Evolutionary conservation across 1,140 invertebrate species (phyloP).

Genomic region (Drosophila grimshawi): DNA sequence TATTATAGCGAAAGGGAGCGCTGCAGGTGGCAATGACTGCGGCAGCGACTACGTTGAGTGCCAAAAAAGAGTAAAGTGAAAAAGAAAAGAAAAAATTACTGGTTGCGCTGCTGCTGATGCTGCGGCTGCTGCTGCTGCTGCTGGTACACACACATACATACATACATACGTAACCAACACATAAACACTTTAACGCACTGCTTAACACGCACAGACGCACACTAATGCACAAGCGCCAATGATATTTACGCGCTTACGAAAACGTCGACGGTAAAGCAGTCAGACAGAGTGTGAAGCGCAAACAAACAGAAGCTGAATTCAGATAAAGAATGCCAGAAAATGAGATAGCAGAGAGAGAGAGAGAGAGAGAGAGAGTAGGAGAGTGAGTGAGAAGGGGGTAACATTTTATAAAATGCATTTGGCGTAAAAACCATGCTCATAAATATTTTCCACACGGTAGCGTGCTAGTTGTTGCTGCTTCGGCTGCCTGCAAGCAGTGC

Average conservation of each 20-base stretch:
- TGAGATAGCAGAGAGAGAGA: background rate
- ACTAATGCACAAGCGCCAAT: conserved; percentile 27
- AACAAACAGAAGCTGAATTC: conserved; percentile 9
- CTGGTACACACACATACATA: conserved; percentile 20
- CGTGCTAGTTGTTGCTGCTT: conserved; percentile 33
- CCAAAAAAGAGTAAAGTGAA: conserved; percentile 31
- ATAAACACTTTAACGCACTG: conserved; percentile 77
- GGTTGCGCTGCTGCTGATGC: background rate
- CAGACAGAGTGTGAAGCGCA: conserved; percentile 8
- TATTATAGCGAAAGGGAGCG: background rate
- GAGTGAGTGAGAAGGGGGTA: background rate
- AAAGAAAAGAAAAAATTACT: conserved; percentile 28
- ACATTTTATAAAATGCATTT: conserved; percentile 73
- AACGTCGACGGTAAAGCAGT: conserved; percentile 48
- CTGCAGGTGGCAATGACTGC: conserved; percentile 51
- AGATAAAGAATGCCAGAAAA: background rate
- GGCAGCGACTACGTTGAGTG: conserved; percentile 31
- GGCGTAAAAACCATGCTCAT: conserved; percentile 75
- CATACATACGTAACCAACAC: conserved; percentile 38
- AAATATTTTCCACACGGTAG: conserved; percentile 77
- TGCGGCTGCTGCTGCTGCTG: background rate
- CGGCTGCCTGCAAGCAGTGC: conserved; percentile 52
- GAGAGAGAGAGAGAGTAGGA: background rate
- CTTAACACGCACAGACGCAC: conserved; percentile 45
- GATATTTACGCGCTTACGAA: conserved; percentile 59